Base-by-base conservation (phyloP, 2,113 vertebrate species). In the Carassius carassius region DNA sequence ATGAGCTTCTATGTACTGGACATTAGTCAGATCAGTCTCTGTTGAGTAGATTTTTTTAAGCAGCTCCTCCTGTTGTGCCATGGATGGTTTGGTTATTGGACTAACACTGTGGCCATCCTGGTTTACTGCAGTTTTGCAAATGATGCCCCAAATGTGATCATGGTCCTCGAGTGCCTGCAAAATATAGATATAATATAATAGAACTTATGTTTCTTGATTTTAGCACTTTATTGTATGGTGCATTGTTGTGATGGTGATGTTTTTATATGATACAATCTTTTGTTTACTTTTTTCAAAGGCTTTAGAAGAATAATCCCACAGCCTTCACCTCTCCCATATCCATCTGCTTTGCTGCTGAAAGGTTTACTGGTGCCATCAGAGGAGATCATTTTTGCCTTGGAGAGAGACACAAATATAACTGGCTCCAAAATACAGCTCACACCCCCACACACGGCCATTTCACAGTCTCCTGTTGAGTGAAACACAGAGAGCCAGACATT, bases 281-380 rank as follows among this genome's bases (percentile, higher is more conserved):
- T n/a, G 13, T 11, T 80, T 88, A 96, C 96, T 92, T 95, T 95
- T 93, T 89, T 91, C 41, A 97, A 85, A 0, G 94, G 93, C 25
- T 97, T 97, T 32, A 97, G 91, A 4, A 96, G 91, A 89, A 96
- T 87, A 51, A 97, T 90, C 0, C 96, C 96, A 0, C 96, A 97
- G 54, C 96, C 96, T 91, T 97, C 96, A 65, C 96, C 96, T 93
- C 96, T 94, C 60, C 96, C 96, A 4, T 97, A 97, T n/a, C 96
- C 96, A 58, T 96, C 91, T 82, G 95, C 96, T 69, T 72, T 91
- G 65, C 63, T 95, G 82, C 95, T 95, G 89, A 97, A 97, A 3
- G 96, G 94, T 86, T 95, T 97, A 92, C 95, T 96, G n/a, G 92
- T 94, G 32, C 96, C 96, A 0, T 96, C 95, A 0, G 95, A 92